These are phyloP conservation scores for Hucho hucho DNA, from an alignment of 2,113 vertebrate species.

Conservation along the genomic window DNA sequence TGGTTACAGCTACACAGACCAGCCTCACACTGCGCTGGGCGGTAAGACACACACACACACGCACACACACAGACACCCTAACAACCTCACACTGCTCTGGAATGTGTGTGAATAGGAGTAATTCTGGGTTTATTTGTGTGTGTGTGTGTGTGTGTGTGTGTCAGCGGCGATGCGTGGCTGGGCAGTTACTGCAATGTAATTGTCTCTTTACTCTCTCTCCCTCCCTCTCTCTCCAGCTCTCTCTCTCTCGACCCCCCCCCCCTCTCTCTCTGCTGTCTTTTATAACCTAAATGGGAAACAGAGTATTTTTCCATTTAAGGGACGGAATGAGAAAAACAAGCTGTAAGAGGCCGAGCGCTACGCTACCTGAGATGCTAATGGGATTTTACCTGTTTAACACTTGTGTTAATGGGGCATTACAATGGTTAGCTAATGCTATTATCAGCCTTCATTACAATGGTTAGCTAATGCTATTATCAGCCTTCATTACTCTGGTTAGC, in stretches of 20 bases:
- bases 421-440: conserved; percentile 65
- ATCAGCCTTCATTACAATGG: conserved; percentile 50
- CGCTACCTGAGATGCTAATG: conserved; percentile 61
- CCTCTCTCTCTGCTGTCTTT: conserved; percentile 21
- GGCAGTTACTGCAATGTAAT: conserved; percentile 46
- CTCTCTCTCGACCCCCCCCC: conserved; percentile 9
- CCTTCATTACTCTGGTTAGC: conserved; percentile 32
- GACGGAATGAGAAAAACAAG: conserved; percentile 65
- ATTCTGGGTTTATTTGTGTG: too few relatives aligned
- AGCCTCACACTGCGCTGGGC: conserved; percentile 89
- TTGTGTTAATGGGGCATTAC: conserved; percentile 47
- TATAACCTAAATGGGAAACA: conserved; percentile 62
- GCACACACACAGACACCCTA: not conserved
- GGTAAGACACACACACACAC: conserved; percentile 70
- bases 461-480: conserved; percentile 58
- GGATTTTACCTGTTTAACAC: conserved; percentile 59
- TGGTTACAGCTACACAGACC: conserved; percentile 87
- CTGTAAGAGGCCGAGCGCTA: conserved; percentile 48
- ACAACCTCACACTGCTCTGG: not conserved
- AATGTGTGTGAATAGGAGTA: too few relatives aligned
- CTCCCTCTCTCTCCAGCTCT: not conserved
- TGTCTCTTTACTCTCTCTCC: conserved; percentile 41
- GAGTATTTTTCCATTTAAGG: conserved; percentile 67
- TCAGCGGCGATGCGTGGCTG: too few relatives aligned
- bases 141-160: not conserved